Evolutionary conservation across 2,113 vertebrate species (phyloP).

Genomic region (Hippocampus mohnikei): DNA sequence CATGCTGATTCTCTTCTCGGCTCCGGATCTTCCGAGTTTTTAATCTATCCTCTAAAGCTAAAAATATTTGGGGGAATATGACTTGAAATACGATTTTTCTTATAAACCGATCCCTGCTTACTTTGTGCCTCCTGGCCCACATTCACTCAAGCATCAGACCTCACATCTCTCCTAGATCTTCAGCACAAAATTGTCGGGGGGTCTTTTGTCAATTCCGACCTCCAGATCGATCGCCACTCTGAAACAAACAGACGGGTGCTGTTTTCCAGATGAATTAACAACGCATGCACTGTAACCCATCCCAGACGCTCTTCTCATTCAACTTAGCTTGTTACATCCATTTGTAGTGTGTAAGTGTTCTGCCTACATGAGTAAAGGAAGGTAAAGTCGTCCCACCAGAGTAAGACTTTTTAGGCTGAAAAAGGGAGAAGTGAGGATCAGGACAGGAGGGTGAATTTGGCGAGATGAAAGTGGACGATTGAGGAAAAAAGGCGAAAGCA

Average conservation of each 20-base stretch:
- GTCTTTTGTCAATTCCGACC: too few relatives aligned
- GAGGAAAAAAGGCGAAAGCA: slow-evolving; percentile 7
- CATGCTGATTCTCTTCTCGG: too few relatives aligned
- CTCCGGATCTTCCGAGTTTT: too few relatives aligned
- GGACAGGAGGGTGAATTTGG: neutral
- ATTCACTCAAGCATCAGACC: too few relatives aligned
- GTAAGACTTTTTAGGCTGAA: slow-evolving; percentile 12
- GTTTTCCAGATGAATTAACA: neutral
- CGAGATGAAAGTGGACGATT: slow-evolving; percentile 14
- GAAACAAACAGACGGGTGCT: neutral
- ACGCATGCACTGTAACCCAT: neutral
- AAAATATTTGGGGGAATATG: too few relatives aligned
- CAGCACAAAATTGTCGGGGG: too few relatives aligned
- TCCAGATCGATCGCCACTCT: neutral
- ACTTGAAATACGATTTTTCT: too few relatives aligned
- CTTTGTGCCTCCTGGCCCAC: too few relatives aligned
- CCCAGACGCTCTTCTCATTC: neutral
- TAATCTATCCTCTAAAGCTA: too few relatives aligned
- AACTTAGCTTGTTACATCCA: neutral
- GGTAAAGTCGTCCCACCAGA: slow-evolving; percentile 1
- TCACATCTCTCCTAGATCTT: too few relatives aligned
- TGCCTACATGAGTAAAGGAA: slow-evolving; percentile 32
- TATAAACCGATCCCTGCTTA: too few relatives aligned
- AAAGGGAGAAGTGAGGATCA: neutral
- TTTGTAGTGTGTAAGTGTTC: slow-evolving; percentile 44